These are phyloP conservation scores for Falco novaeseelandiae DNA, from an alignment of 2,797 vertebrate genomes.

Conservation along the genomic window DNA sequence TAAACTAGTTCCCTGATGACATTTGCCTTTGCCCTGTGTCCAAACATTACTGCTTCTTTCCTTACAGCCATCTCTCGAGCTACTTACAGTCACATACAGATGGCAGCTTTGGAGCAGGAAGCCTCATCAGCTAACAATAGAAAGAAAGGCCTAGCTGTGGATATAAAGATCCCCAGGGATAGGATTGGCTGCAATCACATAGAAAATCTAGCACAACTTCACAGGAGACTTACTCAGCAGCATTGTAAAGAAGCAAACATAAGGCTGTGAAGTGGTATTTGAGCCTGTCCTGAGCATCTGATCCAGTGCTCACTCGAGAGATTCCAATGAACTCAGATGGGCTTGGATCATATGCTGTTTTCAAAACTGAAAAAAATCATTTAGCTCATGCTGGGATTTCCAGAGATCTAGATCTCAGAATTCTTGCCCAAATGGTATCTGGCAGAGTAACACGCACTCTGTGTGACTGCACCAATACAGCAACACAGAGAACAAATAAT, in stretches of 20 bases:
- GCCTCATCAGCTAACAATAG: neutral
- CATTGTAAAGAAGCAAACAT: neutral
- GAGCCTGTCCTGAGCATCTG: neutral
- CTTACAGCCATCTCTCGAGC: neutral
- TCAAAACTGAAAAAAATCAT: neutral
- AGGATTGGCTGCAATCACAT: neutral
- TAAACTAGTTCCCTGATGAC: neutral
- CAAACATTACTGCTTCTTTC: neutral
- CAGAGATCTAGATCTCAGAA: neutral
- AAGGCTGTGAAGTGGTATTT: neutral
- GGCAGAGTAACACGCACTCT: neutral
- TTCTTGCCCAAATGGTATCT: neutral
- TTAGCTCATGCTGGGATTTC: neutral
- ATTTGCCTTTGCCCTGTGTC: neutral
- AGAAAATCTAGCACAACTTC: neutral
- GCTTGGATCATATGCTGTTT: fast-evolving
- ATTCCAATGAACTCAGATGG: neutral
- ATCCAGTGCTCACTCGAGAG: neutral
- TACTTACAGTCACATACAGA: neutral
- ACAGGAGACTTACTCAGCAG: neutral
- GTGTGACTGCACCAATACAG: neutral
- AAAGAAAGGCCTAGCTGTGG: neutral
- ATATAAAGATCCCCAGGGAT: neutral
- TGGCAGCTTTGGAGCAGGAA: neutral
- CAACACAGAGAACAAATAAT: neutral